A percentile compares a stretch with the other conserved stretches of the same genome.
These are phyloP conservation scores for Eudorcas thomsonii DNA, from an alignment of 2,113 vertebrate species.

Conservation along the genomic window DNA sequence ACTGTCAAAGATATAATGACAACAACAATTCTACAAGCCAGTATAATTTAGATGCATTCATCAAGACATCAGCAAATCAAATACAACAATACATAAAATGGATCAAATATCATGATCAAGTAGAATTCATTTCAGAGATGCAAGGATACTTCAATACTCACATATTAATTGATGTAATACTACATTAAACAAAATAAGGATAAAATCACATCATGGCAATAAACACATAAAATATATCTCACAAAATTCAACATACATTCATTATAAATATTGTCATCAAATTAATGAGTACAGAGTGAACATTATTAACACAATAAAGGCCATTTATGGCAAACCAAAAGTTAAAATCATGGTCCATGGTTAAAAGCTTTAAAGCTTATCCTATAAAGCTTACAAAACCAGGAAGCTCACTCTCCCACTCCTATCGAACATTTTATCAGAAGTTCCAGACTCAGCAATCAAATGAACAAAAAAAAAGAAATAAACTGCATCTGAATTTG, in stretches of 20 bases:
- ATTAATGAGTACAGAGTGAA: neutral
- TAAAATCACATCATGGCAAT: neutral
- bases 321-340: neutral
- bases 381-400: neutral
- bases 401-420: neutral
- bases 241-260: neutral
- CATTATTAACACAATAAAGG: neutral
- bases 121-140: neutral
- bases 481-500: neutral
- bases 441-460: neutral
- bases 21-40: neutral
- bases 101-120: neutral
- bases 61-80: neutral
- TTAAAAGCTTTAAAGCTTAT: neutral
- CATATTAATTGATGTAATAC: neutral
- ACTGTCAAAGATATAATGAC: neutral
- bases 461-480: neutral
- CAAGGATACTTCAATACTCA: neutral
- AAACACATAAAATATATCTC: neutral
- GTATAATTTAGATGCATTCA: neutral
- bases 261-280: neutral
- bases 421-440: neutral
- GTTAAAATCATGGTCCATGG: neutral
- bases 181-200: neutral
- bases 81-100: neutral